Evolutionary conservation across 2,888 invertebrate genomes (phyloP).

Genomic region (Aporophyla lueneburgensis): DNA sequence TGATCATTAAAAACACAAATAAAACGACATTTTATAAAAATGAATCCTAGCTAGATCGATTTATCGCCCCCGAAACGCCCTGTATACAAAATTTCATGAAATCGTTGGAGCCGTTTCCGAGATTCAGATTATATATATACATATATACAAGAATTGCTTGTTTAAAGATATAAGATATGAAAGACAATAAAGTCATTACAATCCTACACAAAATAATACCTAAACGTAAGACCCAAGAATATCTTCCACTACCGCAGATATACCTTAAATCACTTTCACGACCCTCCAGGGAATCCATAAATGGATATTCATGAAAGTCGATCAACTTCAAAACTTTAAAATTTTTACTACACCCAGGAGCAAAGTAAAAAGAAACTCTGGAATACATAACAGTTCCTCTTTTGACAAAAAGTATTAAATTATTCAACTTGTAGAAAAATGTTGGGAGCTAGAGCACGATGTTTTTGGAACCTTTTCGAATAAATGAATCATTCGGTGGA

Average conservation of each 20-base stretch:
- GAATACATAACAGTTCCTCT: conserved; percentile 34
- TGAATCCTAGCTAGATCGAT: too few relatives aligned
- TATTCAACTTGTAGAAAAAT: conserved; percentile 17
- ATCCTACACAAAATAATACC: too few relatives aligned
- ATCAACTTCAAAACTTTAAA: conserved; percentile 55
- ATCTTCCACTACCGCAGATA: background rate
- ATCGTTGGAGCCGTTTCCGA: too few relatives aligned
- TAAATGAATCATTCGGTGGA: background rate
- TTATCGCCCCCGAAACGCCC: too few relatives aligned
- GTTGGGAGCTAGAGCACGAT: background rate
- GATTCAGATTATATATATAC: too few relatives aligned
- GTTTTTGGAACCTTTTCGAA: background rate
- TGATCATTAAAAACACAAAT: too few relatives aligned
- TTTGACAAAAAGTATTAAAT: conserved; percentile 24
- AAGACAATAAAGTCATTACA: background rate
- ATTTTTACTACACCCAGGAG: conserved; percentile 25
- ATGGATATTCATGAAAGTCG: conserved; percentile 41
- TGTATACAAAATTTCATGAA: too few relatives aligned
- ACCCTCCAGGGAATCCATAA: conserved; percentile 13
- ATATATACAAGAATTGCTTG: too few relatives aligned
- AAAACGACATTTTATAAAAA: too few relatives aligned
- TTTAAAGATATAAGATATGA: too few relatives aligned
- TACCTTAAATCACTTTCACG: conserved; percentile 9
- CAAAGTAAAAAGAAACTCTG: conserved; percentile 14
- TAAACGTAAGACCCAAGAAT: background rate